Base-by-base conservation (phyloP, 2,888 invertebrate species). In the Homarus gammarus region DNA sequence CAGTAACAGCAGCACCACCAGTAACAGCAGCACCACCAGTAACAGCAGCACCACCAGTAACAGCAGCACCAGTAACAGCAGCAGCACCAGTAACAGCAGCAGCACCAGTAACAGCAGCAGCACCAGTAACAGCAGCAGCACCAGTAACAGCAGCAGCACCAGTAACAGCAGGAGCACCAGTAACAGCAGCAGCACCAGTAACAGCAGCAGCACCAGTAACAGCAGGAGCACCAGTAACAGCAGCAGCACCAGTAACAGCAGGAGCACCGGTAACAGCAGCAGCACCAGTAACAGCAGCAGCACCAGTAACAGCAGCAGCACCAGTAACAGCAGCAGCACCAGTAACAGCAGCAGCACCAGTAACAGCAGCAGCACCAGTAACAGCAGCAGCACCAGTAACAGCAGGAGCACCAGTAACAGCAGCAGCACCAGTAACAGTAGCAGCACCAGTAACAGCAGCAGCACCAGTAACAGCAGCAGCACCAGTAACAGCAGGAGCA, bases 91-190 rank as follows among this genome's bases (percentile, higher is more conserved):
- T 18, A 61, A 22, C 12, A 70, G 12, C 70, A 70, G 70, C 33
- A 70, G 33, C 5, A 70, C 27, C 70, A 61, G 61, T 61, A 61
- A 61, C 61, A 61, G 61, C 22, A 61, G 22, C 61, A 61, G 18
- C 12, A 15, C 27, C 61, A 61, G 61, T 61, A 61, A 61, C 61
- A 61, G n/a, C n/a, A n/a, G n/a, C n/a, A n/a, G 72, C 68, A 33
- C 68, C 27, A 33, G 31, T 22, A 68, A 33, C 1, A 68, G 6
- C 68, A 68, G 68, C 68, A 68, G 68, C 68, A 68, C 27, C 68
- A 68, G 68, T 31, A 68, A 31, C 68, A 68, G 68, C 44, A 51
- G 51, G 51, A n/a, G n/a, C n/a, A n/a, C n/a, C n/a, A n/a, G n/a
- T n/a, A n/a, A n/a, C n/a, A n/a, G n/a, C n/a, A n/a, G n/a, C n/a